Percentiles rank a stretch among this genome's conserved stretches.
phyloP scores from a whole-genome alignment of 2,888 invertebrate genomes.

The Mactromeris polynyma region DNA sequence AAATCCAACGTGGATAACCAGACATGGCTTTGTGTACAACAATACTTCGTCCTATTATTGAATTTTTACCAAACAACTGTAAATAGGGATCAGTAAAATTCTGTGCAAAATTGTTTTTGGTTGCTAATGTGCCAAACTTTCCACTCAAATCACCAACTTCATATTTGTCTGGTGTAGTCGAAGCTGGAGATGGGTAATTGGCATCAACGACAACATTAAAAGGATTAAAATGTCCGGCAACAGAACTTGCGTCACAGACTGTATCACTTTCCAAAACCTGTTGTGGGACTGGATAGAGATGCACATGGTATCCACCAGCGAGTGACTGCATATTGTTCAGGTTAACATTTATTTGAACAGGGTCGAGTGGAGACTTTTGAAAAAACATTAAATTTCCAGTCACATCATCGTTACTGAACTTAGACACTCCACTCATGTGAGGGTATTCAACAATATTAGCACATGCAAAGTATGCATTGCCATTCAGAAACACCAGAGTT shows the following conservation, averaged over 20 bases:
- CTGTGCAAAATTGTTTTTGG: slow-evolving; percentile 88
- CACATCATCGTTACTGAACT: slow-evolving; percentile 90
- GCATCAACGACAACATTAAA: slow-evolving; percentile 87
- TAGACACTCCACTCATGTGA: slow-evolving; percentile 76
- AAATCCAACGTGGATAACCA: slow-evolving; percentile 86
- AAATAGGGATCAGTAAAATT: slow-evolving; percentile 93
- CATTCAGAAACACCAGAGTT: slow-evolving; percentile 66
- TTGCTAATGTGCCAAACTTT: slow-evolving; percentile 93
- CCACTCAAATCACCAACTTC: slow-evolving; percentile 96
- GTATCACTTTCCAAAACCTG: slow-evolving; percentile 73
- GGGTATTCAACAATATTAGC: slow-evolving; percentile 90
- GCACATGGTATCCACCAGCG: slow-evolving; percentile 87
- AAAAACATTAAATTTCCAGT: slow-evolving; percentile 92
- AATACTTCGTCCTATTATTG: slow-evolving; percentile 93
- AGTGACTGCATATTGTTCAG: slow-evolving; percentile 84
- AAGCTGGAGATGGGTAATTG: slow-evolving; percentile 84
- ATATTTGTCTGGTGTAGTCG: slow-evolving; percentile 96
- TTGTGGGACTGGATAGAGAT: slow-evolving; percentile 87
- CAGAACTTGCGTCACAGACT: slow-evolving; percentile 89
- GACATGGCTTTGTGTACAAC: slow-evolving; percentile 90
- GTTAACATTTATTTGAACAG: slow-evolving; percentile 88
- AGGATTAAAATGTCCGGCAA: slow-evolving; percentile 93
- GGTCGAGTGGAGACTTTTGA: slow-evolving; percentile 94
- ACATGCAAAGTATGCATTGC: slow-evolving; percentile 88
- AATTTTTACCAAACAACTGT: slow-evolving; percentile 93